Base-by-base conservation (phyloP, 2,113 vertebrate species). In the Megalops atlanticus region DNA sequence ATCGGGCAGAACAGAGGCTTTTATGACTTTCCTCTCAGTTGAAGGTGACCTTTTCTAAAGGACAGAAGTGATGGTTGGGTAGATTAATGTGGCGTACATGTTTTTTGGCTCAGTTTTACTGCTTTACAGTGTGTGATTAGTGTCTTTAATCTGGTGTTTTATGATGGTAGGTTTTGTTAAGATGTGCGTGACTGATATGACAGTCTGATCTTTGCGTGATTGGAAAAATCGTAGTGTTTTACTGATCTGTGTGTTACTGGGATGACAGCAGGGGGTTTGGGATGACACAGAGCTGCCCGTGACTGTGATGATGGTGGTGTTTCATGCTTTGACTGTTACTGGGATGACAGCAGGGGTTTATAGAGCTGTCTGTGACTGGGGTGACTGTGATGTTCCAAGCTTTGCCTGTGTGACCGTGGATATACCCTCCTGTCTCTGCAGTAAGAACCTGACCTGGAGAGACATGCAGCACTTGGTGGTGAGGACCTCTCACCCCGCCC, bases 391-490 rank as follows among this genome's bases (percentile, higher is more conserved):
- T 31, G 8, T 64, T 31, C 4, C 21, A 54, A 3, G 49, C 18
- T 21, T 24, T 24, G 16, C 49, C 2, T 7, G 49, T 7, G 21
- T 54, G 49, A 54, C 49, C 0, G 2, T 54, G 49, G 49, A 54
- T 4, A 21, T 47, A 79, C 70, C 52, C 52, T 27, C 85, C 64
- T 77, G 52, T 83, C 6, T 83, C 84, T 84, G 45, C 81, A 99
- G 98, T 92, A 96, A 96, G 90, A 98, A 98, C 89, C 93, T 99
- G 87, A 98, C 98, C 0, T 99, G 98, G 98, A 94, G 98, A 70
- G 98, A 99, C 89, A 99, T 99, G 98, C 98, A 99, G 90, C 97
- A 99, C 89, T 92, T 99, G 79, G 98, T 99, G 38, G 98, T 99
- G 1, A 94, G 89, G 91, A 99, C 97, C 0, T 99, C 98, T 0